Evolutionary conservation across 2,888 invertebrate genomes (phyloP), one percentile per base, ranked within the genome.

Genomic region (Podotricha telesiphe): DNA sequence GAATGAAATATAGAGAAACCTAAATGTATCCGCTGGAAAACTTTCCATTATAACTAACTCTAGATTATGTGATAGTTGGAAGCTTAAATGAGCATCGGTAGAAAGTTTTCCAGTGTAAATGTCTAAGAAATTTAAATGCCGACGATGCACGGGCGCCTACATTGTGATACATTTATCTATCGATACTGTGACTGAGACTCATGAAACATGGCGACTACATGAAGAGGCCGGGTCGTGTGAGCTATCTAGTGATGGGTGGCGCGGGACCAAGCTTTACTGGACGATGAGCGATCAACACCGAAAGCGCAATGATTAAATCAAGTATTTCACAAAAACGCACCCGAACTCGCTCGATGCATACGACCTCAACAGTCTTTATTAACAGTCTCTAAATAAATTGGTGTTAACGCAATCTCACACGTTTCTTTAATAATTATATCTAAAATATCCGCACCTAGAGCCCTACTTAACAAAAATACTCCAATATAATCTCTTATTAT

Each of bases 151-250:
- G 91, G 92, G 93, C 93, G 92, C 91, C 87, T 92, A 91, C 81
- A n/a, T 91, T 93, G 93, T 93, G 93, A 93, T 93, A 93, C 93
- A 91, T 87, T 92, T 91, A 93, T 91, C 93, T 92, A 91, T 84
- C 88, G 87, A 80, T 81, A 85, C 82, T 84, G 87, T 88, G 91
- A 86, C 81, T 86, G 80, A 88, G 83, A 86, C 86, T 85, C 87
- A 89, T 88, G 86, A 79, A 61, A 77, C 79, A 89, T 88, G 89
- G 85, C 85, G 84, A 79, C 91, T 92, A 91, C 84, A 89, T 91
- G 92, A 88, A 83, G 85, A 87, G 86, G 85, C 86, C 86, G 86
- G 88, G 86, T 84, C 82, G 87, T 87, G 89, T 86, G 87, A 82
- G 75, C 85, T 87, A 86, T 81, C 78, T 79, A 86, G 82, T 87